Base-by-base conservation (phyloP, 30 jellyfish, hydroid and myxozoan species). In the Rhopilema esculentum region DNA sequence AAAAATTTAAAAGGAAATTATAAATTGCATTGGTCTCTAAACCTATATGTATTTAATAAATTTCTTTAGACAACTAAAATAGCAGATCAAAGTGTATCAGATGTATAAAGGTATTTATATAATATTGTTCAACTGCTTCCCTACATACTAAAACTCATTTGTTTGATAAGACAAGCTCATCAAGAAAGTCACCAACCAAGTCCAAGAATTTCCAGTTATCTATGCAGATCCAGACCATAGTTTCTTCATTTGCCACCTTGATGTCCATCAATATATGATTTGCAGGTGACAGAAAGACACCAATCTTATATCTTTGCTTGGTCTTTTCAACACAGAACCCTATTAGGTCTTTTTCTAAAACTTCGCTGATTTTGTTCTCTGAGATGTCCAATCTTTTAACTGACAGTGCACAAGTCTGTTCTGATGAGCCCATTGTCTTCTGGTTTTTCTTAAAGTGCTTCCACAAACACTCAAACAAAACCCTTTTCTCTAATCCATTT, bases 121-220 rank as follows among this genome's bases (percentile, higher is more conserved):
- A n/a, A n/a, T n/a, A n/a, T n/a, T n/a, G n/a, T n/a, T n/a, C n/a
- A n/a, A n/a, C n/a, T n/a, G n/a, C n/a, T n/a, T n/a, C n/a, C n/a
- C n/a, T n/a, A n/a, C n/a, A n/a, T n/a, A n/a, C n/a, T n/a, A n/a
- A n/a, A n/a, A n/a, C n/a, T n/a, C n/a, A n/a, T n/a, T n/a, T n/a
- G n/a, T n/a, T n/a, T n/a, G n/a, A n/a, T n/a, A n/a, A n/a, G n/a
- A 40, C 57, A 40, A 40, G 57, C 12, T 40, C 57, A 40, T 89
- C 91, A 22, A 89, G 62, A 77, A 71, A 89, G 8, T 74, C 81
- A 18, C 83, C 97, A 1, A 82, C 80, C 19, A 72, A 22, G 78
- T 84, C 93, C 32, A 89, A 86, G 28, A 89, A 79, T 63, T 68
- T 49, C 88, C 90, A 89, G 64, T 89, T 79, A 77, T 89, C 97